Evolutionary conservation across 2,797 vertebrate species (phyloP).

Genomic region (Sebastes diaconus): DNA sequence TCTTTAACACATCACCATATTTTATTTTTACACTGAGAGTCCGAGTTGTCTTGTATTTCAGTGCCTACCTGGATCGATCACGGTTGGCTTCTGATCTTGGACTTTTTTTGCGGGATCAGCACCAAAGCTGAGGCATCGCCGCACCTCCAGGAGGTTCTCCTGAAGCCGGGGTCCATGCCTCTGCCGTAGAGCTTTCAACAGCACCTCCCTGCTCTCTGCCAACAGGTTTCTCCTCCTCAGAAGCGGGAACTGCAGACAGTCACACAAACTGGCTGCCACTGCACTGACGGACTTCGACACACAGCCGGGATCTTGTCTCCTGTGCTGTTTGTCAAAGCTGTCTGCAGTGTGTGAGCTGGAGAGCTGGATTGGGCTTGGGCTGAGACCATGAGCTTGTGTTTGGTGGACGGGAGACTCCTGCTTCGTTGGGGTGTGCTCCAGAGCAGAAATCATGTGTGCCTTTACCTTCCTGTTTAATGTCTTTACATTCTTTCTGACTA

Average conservation of each 20-base stretch:
- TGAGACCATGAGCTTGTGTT: not conserved
- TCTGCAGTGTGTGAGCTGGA: constrained; percentile 13
- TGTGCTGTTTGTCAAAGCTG: not conserved
- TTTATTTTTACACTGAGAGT: not conserved
- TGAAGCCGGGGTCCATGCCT: constrained; percentile 72
- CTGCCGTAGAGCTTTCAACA: constrained; percentile 69
- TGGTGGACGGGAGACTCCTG: not conserved
- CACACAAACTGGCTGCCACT: constrained; percentile 65
- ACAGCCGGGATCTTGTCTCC: not conserved
- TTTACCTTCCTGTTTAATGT: constrained; percentile 18
- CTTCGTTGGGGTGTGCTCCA: constrained; percentile 28
- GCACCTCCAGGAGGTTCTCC: constrained; percentile 63
- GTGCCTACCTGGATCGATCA: constrained; percentile 44
- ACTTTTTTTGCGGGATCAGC: not conserved
- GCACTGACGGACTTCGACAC: constrained; percentile 37
- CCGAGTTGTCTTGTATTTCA: not conserved
- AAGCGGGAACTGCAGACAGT: constrained; percentile 50
- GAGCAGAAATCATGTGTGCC: not conserved
- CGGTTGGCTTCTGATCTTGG: not conserved
- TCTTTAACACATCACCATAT: not conserved
- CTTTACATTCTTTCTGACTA: constrained; percentile 17
- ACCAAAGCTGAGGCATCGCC: constrained; percentile 23
- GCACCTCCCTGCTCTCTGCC: constrained; percentile 69
- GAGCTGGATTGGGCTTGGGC: constrained; percentile 1
- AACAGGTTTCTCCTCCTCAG: constrained; percentile 55